These are phyloP conservation scores for Dermatemys mawii DNA, from an alignment of 2,113 vertebrate genomes.

Conservation along the genomic window DNA sequence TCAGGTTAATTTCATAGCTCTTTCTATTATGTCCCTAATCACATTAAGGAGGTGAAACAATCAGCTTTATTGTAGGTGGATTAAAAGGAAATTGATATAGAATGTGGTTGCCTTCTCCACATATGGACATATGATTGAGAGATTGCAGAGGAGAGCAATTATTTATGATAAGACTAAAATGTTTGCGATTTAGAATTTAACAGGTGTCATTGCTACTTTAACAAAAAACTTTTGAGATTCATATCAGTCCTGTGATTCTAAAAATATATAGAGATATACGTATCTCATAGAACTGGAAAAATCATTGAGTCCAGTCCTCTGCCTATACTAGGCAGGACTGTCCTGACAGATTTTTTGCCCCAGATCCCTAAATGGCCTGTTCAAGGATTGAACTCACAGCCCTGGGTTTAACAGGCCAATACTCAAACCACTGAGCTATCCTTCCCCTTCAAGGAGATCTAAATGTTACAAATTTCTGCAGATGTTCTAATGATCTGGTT, in stretches of 20 bases:
- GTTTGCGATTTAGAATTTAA: conserved; percentile 40
- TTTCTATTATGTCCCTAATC: conserved; percentile 8
- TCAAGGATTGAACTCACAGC: too few species aligned
- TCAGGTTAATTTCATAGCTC: background rate
- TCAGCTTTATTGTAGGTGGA: conserved; percentile 34
- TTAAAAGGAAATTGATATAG: conserved; percentile 33
- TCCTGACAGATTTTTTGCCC: too few species aligned
- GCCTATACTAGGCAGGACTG: too few species aligned
- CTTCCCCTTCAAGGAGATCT: too few species aligned
- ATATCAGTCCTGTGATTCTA: conserved; percentile 9
- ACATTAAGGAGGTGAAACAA: conserved; percentile 48
- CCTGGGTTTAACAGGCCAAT: too few species aligned
- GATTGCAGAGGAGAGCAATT: conserved; percentile 48
- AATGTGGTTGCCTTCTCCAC: conserved; percentile 49
- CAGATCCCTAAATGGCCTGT: too few species aligned
- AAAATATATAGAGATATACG: too few species aligned
- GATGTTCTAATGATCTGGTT: conserved; percentile 9
- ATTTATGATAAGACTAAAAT: conserved; percentile 60
- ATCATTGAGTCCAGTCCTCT: too few species aligned
- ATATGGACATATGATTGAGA: background rate
- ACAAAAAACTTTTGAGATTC: conserved; percentile 21
- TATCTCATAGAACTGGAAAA: too few species aligned
- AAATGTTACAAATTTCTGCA: background rate
- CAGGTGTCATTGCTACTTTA: conserved; percentile 18
- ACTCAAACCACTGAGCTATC: too few species aligned